Evolutionary conservation across 2,797 vertebrate species (phyloP), one percentile per base, ranked within the genome.

Genomic region (Sciurus carolinensis): DNA sequence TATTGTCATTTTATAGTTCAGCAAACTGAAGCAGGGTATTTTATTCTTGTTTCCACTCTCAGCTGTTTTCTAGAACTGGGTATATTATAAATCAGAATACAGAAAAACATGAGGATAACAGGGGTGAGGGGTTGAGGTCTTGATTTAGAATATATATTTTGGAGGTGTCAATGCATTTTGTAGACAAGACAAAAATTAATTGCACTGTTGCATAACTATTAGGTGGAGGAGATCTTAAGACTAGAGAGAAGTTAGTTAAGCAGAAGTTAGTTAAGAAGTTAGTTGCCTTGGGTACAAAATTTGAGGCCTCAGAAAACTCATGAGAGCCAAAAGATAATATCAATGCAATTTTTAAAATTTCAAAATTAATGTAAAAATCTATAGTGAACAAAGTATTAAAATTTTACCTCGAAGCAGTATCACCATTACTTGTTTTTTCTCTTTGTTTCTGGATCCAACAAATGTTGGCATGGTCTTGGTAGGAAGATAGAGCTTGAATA

Each of bases 381-480:
- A 5, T 39, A 9, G 77, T 72, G 20, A 72, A 36, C 11, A 76
- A 85, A 81, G 50, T 91, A 39, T 76, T 17, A 39, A 93, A 36
- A 33, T 30, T 81, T 72, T 64, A 77, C 71, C 81, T 64, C 14
- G 20, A 59, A 10, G 62, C 10, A 36, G 5, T 76, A 47, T 26
- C 57, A 62, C 28, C 28, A 42, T 80, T 47, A 85, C 20, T 13
- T 11, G 13, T 47, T 77, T 88, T 39, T 90, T 54, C 20, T 39
- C 73, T 95, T 76, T 26, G 22, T 75, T 17, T 86, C 62, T 89
- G 28, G 18, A 28, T 69, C 20, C 26, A 75, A 1, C 22, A 72
- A 44, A 6, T 17, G 0, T 47, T 28, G 20, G 26, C 26, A 24
- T 3, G 22, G 24, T 0, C 1, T 2, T 3, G 9, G 36, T 12